Conservation (phyloP, 30 jellyfish, hydroid and myxozoan species). For the Nemopilema nomurai region DNA sequence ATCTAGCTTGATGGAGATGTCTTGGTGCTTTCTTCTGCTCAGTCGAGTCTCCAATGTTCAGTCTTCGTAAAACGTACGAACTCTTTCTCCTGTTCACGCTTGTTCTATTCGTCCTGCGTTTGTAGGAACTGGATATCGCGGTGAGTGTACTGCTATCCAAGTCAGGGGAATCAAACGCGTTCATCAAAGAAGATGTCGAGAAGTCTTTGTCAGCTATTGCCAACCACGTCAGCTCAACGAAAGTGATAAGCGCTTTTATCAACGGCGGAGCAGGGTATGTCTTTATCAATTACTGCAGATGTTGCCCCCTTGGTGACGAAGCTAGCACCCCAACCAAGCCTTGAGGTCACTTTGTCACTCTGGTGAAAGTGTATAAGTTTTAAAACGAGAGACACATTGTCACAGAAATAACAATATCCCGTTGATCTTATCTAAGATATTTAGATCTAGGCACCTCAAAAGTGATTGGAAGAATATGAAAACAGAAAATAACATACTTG, state of each 20-base stretch:
- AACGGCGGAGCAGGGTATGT: constrained; percentile 83
- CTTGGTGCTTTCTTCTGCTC: too few relatives aligned
- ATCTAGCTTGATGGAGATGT: too few relatives aligned
- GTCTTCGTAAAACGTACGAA: neutral
- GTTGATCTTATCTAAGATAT: too few relatives aligned
- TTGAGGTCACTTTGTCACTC: too few relatives aligned
- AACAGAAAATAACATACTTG: too few relatives aligned
- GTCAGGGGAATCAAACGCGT: constrained; percentile 89
- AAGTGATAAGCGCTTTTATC: constrained; percentile 86
- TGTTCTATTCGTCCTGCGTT: neutral
- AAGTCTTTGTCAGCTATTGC: constrained; percentile 63
- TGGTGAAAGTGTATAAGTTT: too few relatives aligned
- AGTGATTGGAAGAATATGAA: too few relatives aligned
- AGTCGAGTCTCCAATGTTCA: too few relatives aligned
- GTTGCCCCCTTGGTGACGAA: neutral
- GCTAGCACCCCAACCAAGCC: too few relatives aligned
- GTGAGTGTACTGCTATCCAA: constrained; percentile 68
- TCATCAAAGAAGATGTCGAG: constrained; percentile 88
- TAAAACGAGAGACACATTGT: too few relatives aligned
- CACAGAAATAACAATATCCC: too few relatives aligned
- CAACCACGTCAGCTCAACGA: constrained; percentile 56
- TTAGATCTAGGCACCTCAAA: too few relatives aligned
- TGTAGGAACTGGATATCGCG: constrained; percentile 76
- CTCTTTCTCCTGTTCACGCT: neutral
- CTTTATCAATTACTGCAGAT: neutral